Percentiles rank a stretch among this genome's conserved stretches.
Conservation (phyloP, 1,140 invertebrate species). For the Piezodorus guildinii region DNA sequence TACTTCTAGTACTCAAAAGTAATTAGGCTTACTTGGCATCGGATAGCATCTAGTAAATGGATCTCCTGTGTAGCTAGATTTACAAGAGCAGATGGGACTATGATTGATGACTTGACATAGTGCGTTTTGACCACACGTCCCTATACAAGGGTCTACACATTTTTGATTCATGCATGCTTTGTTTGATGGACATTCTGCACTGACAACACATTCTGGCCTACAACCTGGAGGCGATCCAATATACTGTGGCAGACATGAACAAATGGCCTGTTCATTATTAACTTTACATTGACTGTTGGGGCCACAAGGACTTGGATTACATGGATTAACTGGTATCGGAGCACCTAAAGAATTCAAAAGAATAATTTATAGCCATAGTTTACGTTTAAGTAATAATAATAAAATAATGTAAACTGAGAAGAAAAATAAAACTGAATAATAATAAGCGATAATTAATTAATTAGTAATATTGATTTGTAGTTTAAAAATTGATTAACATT, state of each 20-base stretch:
- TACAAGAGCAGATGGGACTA: slow-evolving; percentile 52
- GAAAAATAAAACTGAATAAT: no score
- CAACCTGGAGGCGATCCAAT: slow-evolving; percentile 62
- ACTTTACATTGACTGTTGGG: slow-evolving; percentile 61
- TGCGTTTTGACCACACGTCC: slow-evolving; percentile 59
- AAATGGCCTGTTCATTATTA: slow-evolving; percentile 55
- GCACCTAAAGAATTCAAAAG: slow-evolving; percentile 30
- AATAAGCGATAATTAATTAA: no score
- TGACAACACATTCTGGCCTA: slow-evolving; percentile 61
- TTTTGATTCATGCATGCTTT: slow-evolving; percentile 65
- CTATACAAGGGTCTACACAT: slow-evolving; percentile 66
- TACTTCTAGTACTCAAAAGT: background rate
- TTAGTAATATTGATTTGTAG: no score
- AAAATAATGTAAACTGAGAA: no score
- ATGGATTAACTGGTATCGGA: slow-evolving; percentile 37
- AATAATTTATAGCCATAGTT: no score
- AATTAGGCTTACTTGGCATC: slow-evolving; percentile 29
- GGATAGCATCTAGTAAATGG: slow-evolving; percentile 49
- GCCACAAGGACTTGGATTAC: slow-evolving; percentile 60
- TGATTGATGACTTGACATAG: slow-evolving; percentile 55
- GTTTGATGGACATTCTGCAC: slow-evolving; percentile 55
- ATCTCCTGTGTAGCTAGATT: slow-evolving; percentile 46
- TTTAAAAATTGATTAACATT: no score
- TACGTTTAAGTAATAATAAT: no score
- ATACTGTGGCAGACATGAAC: slow-evolving; percentile 56